These are phyloP conservation scores for Sesamia nonagrioides DNA, from an alignment of 1,140 invertebrate species.

Conservation along the genomic window DNA sequence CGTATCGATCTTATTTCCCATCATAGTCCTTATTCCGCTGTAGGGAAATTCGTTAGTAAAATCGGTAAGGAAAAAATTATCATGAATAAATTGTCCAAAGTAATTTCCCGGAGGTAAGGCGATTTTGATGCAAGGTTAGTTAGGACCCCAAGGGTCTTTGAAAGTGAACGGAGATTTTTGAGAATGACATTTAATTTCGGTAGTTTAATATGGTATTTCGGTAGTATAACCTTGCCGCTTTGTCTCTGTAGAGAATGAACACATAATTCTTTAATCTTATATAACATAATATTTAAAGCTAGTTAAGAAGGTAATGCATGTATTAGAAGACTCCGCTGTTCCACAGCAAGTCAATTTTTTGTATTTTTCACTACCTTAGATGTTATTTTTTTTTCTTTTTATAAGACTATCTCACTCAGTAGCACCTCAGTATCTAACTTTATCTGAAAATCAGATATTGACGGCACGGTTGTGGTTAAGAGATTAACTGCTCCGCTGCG, in stretches of 20 bases:
- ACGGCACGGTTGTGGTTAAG: too few relatives aligned
- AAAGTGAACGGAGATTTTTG: constrained; percentile 3
- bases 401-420: too few relatives aligned
- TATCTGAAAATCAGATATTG: too few relatives aligned
- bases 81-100: constrained; percentile 33
- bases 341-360: too few relatives aligned
- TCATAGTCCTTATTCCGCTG: constrained; percentile 51
- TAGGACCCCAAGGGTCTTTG: neutral
- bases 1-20: constrained; percentile 54
- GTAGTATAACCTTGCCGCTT: neutral
- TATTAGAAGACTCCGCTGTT: too few relatives aligned
- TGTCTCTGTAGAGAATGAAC: neutral
- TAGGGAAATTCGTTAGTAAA: constrained; percentile 24
- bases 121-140: constrained; percentile 34
- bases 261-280: too few relatives aligned
- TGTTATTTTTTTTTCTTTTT: too few relatives aligned
- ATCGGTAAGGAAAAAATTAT: constrained; percentile 36
- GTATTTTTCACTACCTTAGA: too few relatives aligned
- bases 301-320: too few relatives aligned
- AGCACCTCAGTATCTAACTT: too few relatives aligned
- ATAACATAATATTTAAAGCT: too few relatives aligned
- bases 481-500: too few relatives aligned
- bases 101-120: constrained; percentile 37
- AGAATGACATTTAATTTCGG: constrained; percentile 21
- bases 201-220: constrained; percentile 9